Evolutionary conservation across 2,888 invertebrate genomes (phyloP), one percentile per base, ranked within the genome.

Genomic region (Acleris emargana): DNA sequence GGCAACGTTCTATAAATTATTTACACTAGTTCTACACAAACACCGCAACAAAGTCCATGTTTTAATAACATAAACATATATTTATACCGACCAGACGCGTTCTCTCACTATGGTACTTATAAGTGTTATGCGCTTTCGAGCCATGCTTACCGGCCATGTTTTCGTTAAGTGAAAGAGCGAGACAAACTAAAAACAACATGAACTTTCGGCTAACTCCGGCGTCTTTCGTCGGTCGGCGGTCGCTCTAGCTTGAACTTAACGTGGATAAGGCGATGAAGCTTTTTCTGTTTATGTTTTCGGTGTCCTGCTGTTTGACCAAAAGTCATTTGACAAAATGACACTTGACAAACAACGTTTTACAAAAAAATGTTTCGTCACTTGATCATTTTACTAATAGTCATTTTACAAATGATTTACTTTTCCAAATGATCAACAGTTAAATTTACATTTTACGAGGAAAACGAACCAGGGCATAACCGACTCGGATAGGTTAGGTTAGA

Each of bases 151-250:
- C 72, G 72, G 72, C 76, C 76, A 74, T 86, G 86, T 86, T 89
- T 88, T 87, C 84, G 84, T 84, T 79, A 75, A 77, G 81, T 67
- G 85, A 71, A 72, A 77, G 87, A 91, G 82, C 70, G 86, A 84
- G 90, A 91, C 72, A 68, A 82, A 79, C 71, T 81, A 81, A 83
- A 87, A 87, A 84, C 83, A 84, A 86, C 86, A 86, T 85, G 79
- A 83, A 79, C 80, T 80, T 86, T 91, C 91, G 91, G 85, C 59
- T 68, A 70, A 71, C 74, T 73, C 89, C 91, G 91, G 84, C 70
- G 70, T 64, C 72, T 82, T 84, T 81, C 89, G 90, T 80, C 6
- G 25, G 68, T 68, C 75, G 77, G 75, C 78, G 78, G 76, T 76
- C 74, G 79, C 80, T 78, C 74, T 76, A 71, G 71, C 69, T 82